Base-by-base conservation (phyloP, 1,140 invertebrate species). In the Sitobion miscanthi region DNA sequence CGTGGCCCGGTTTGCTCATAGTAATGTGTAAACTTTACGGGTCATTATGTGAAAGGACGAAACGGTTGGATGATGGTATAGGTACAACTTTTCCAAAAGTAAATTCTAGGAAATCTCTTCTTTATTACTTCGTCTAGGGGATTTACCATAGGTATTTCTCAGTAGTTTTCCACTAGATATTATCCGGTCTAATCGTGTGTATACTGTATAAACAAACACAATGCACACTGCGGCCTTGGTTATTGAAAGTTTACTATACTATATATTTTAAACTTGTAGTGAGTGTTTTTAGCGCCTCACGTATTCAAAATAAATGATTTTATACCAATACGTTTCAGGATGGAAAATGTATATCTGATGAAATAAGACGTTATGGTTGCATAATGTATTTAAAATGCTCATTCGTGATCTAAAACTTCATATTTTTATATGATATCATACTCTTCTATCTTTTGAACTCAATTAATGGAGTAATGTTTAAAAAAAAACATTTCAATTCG, bases 71-170 rank as follows among this genome's bases (percentile, higher is more conserved):
- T n/a, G 52, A 90, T 25, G 54, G 20, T 62, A 42, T 62, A 42
- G 42, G 42, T 42, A 62, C 14, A 62, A 90, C 89, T 90, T 62
- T 90, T 90, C 88, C 17, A 62, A 54, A 90, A 90, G 88, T 90
- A 90, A 90, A 90, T 57, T 90, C 88, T 90, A 90, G 88, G 38
- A 90, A 90, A 90, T 90, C 54, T 54, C 52, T 62, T 90, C 89
- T 45, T 90, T 62, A 90, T 90, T 90, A 62, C 89, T 23, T 62
- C 86, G 54, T 8, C 89, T 62, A 45, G 54, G 54, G 54, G 38
- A 45, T 90, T 62, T 62, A 25, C 54, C 30, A 42, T 47, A 62
- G 89, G 89, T 54, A 42, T 62, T 90, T 90, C 52, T 20, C 45
- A 87, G 45, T n/a, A 25, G 85, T 87, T 87, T 87, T 47, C 45